Percentiles rank a stretch among this genome's conserved stretches.
Evolutionary conservation across 35 echinoderm and acorn worm genomes (phyloP).

Genomic region (Amphiura filiformis): DNA sequence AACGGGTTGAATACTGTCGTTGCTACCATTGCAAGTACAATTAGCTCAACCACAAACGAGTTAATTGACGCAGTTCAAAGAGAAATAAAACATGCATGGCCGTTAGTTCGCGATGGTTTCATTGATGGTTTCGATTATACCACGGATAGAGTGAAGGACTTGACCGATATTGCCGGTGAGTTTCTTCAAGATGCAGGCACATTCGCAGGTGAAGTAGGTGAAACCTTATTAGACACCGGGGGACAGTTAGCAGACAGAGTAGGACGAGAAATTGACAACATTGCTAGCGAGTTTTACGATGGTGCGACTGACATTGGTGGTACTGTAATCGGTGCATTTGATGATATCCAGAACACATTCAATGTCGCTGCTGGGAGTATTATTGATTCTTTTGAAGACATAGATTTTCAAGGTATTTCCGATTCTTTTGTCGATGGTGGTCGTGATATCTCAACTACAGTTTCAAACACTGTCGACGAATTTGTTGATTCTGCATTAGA

Average conservation of each 20-base stretch:
- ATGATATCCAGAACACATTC: neutral
- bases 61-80: neutral
- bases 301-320: neutral
- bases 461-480: neutral
- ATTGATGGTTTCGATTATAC: neutral
- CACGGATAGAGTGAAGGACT: neutral
- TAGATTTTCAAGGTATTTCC: neutral
- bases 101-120: neutral
- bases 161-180: neutral
- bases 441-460: neutral
- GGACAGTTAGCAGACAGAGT: neutral
- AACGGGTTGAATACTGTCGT: no score
- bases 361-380: neutral
- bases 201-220: neutral
- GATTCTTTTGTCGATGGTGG: neutral
- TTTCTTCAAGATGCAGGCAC: neutral
- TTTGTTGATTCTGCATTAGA: neutral
- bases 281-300: neutral
- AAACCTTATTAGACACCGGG: neutral
- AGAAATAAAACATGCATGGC: neutral
- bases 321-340: neutral
- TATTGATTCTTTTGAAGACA: neutral
- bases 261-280: neutral
- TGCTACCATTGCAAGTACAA: neutral
- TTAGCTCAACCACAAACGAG: neutral